A percentile compares a stretch with the other conserved stretches of the same genome.
Evolutionary conservation across 1,140 invertebrate species (phyloP).

Genomic region (Cardiocondyla obscurior): DNA sequence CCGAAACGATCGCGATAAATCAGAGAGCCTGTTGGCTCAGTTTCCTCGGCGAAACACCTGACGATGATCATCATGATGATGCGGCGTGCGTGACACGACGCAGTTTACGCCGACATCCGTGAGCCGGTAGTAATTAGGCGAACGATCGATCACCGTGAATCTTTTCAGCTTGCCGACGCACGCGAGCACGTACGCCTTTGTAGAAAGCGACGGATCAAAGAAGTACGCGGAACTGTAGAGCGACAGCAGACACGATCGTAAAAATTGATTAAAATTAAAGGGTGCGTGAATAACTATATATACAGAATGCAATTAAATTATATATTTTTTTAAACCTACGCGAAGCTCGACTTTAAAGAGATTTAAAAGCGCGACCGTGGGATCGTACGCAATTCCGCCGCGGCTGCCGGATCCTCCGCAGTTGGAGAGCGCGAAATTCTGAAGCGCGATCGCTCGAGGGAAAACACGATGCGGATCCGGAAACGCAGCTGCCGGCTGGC

Average conservation of each 20-base stretch:
- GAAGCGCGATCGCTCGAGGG: neutral
- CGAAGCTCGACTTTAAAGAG: neutral
- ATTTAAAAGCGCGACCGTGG: neutral
- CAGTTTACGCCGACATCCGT: neutral
- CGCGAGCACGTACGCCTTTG: neutral
- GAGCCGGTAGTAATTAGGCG: neutral
- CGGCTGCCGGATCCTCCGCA: neutral
- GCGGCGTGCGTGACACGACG: constrained; percentile 8
- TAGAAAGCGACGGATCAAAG: neutral
- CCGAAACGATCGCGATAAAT: constrained; percentile 22
- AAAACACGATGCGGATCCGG: constrained; percentile 2
- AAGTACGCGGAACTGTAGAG: neutral
- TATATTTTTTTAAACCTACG: neutral
- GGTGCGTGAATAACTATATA: too few species aligned
- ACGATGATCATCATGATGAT: neutral
- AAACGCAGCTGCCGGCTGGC: neutral
- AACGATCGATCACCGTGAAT: neutral
- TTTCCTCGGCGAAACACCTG: neutral
- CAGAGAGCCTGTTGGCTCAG: neutral
- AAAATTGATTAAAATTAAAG: neutral
- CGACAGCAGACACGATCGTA: neutral
- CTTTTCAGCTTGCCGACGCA: neutral
- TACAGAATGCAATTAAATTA: neutral
- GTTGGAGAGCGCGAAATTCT: neutral
- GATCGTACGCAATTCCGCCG: neutral